Evolutionary conservation across 2,888 invertebrate species (phyloP).

Genomic region (Allophyes oxyacanthae): DNA sequence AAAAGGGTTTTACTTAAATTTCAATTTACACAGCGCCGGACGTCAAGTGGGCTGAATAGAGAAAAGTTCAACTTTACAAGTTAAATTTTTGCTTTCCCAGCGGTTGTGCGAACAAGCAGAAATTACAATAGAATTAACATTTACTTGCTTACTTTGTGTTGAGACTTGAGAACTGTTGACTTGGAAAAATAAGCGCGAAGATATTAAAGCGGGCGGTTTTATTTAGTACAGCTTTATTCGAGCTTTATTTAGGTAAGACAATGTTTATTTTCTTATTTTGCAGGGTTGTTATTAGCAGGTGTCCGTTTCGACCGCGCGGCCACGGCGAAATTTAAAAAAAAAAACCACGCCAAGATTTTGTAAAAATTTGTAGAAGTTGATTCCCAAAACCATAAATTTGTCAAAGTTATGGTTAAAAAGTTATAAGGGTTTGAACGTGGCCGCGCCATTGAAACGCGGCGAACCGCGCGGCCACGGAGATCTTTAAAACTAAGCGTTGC

Average conservation of each 20-base stretch:
- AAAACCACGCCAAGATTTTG: too few relatives aligned
- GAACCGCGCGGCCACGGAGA: too few relatives aligned
- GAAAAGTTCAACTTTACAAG: conserved; percentile 66
- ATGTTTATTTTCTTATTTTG: neutral
- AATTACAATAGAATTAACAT: conserved; percentile 53
- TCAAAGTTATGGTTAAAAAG: too few relatives aligned
- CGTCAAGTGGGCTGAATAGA: conserved; percentile 71
- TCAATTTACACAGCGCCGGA: conserved; percentile 70
- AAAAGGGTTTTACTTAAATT: conserved; percentile 75
- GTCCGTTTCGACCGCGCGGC: too few relatives aligned
- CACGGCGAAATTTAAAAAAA: too few relatives aligned
- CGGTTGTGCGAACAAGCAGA: conserved; percentile 45
- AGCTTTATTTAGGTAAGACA: conserved; percentile 11
- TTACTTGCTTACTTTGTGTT: conserved; percentile 52
- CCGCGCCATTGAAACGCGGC: too few relatives aligned
- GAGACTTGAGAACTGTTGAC: conserved; percentile 32
- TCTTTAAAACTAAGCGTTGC: too few relatives aligned
- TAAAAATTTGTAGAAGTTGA: too few relatives aligned
- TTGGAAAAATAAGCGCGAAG: conserved; percentile 32
- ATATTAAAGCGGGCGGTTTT: conserved; percentile 12
- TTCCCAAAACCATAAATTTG: too few relatives aligned
- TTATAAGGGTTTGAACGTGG: too few relatives aligned
- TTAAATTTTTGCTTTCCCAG: conserved; percentile 64
- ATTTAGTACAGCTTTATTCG: conserved; percentile 3
- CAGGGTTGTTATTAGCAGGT: too few relatives aligned